Conservation (phyloP, 2,113 vertebrate genomes). For the Scophthalmus maximus region DNA sequence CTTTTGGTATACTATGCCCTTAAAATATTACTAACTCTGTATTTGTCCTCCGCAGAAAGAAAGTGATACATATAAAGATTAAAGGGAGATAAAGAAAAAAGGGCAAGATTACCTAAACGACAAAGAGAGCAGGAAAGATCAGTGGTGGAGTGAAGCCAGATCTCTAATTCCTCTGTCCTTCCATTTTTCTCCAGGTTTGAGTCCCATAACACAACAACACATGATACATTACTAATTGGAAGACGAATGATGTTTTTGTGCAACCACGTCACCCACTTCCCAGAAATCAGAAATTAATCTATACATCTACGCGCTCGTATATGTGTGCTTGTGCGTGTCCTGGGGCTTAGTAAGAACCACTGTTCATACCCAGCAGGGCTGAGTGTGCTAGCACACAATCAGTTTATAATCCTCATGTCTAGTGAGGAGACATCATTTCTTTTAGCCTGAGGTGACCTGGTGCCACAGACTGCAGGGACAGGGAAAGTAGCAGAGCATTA, state of each 20-base stretch:
- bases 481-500: conserved; percentile 31
- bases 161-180: conserved; percentile 61
- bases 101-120: conserved; percentile 63
- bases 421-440: conserved; percentile 47
- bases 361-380: conserved; percentile 63
- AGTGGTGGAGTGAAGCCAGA: conserved; percentile 51
- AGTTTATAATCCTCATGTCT: conserved; percentile 67
- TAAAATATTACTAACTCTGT: conserved; percentile 31
- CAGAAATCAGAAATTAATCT: conserved; percentile 72
- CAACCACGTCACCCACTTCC: conserved; percentile 58
- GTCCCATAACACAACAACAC: conserved; percentile 50
- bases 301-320: conserved; percentile 14
- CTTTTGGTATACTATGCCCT: conserved; percentile 19
- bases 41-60: conserved; percentile 37
- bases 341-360: conserved; percentile 61
- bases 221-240: conserved; percentile 75
- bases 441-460: conserved; percentile 53
- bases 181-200: conserved; percentile 56
- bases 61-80: conserved; percentile 40
- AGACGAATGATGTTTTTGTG: conserved; percentile 57
- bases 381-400: conserved; percentile 69
- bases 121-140: conserved; percentile 50
- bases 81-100: conserved; percentile 43
- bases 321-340: conserved; percentile 33
- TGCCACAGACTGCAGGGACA: conserved; percentile 17